Evolutionary conservation across 2,113 vertebrate species (phyloP).

Genomic region (Machaerirhynchus nigripectus): DNA sequence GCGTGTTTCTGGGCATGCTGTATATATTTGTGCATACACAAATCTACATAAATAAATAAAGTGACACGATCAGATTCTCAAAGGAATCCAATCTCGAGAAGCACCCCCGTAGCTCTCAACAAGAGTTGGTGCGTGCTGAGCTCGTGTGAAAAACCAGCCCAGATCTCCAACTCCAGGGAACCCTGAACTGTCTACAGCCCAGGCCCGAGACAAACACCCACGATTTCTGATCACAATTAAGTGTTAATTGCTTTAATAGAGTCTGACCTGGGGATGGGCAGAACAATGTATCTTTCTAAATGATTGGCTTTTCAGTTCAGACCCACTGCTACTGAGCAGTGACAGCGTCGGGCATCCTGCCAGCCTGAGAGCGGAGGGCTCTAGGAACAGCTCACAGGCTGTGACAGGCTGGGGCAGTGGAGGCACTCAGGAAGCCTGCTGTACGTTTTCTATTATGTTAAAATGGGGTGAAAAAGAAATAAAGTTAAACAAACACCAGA

Average conservation of each 20-base stretch:
- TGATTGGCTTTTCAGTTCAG: background rate
- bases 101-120: background rate
- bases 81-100: background rate
- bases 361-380: background rate
- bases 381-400: background rate
- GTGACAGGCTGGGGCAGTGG: background rate
- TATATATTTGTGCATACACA: slow-evolving; percentile 8
- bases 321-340: background rate
- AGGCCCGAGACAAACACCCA: background rate
- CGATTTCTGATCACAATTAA: background rate
- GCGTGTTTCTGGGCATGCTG: background rate
- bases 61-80: slow-evolving; percentile 36
- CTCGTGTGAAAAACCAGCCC: slow-evolving; percentile 7
- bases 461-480: slow-evolving; percentile 29
- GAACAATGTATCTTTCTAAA: background rate
- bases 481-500: slow-evolving; percentile 36
- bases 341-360: background rate
- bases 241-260: background rate
- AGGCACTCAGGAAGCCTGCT: background rate
- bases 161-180: background rate
- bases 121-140: background rate
- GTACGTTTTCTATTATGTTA: background rate
- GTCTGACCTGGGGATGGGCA: background rate
- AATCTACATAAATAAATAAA: slow-evolving; percentile 63
- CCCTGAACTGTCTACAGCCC: rapidly evolving